Evolutionary conservation across 2,113 vertebrate genomes (phyloP).

Genomic region (Erythrolamprus reginae): DNA sequence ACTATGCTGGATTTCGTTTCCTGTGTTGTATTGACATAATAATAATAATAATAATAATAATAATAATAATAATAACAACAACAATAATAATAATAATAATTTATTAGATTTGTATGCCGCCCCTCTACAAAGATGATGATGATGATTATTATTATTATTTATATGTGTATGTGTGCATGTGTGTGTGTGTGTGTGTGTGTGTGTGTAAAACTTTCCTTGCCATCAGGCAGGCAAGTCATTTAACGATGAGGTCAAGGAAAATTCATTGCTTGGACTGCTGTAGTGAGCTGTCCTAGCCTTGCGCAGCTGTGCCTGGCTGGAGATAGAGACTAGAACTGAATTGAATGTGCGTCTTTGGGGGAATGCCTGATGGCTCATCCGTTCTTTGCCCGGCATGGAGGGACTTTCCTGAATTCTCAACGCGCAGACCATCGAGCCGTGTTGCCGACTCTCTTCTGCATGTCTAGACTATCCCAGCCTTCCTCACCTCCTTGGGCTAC

Average conservation of each 20-base stretch:
- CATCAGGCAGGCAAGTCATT: neutral
- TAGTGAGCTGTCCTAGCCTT: neutral
- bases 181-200: neutral
- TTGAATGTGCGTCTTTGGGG: neutral
- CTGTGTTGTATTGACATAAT: too few species aligned
- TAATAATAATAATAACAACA: too few species aligned
- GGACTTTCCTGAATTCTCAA: conserved; percentile 5
- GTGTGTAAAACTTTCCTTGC: fast-evolving
- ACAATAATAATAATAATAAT: too few species aligned
- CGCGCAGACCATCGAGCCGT: neutral
- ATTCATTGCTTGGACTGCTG: neutral
- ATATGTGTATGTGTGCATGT: neutral
- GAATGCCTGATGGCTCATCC: conserved; percentile 3
- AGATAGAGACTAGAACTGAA: fast-evolving
- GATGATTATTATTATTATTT: too few species aligned
- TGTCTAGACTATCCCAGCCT: neutral
- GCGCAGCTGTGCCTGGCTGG: neutral
- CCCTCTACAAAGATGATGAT: too few species aligned
- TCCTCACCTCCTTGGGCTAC: neutral
- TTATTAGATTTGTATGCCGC: too few species aligned
- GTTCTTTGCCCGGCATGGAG: neutral
- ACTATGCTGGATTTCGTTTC: too few species aligned
- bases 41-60: too few species aligned
- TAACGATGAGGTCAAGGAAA: conserved; percentile 6
- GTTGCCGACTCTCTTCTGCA: neutral